Evolutionary conservation across 2,797 vertebrate species (phyloP), one percentile per base, ranked within the genome.

Genomic region (Acipenser oxyrinchus): DNA sequence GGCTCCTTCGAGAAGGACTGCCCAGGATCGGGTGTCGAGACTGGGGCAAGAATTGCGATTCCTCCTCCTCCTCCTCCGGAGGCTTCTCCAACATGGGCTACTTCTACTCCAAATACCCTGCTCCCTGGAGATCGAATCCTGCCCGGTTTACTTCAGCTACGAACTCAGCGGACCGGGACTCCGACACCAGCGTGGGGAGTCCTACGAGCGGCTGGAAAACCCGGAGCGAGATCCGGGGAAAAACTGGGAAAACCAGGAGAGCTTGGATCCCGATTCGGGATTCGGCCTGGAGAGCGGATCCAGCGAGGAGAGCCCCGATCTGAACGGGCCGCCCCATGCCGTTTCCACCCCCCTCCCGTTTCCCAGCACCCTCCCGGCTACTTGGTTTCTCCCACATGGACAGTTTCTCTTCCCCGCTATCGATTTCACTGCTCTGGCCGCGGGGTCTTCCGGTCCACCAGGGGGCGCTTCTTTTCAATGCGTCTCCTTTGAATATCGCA

Each of bases 61-160:
- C 69, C 8, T 79, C 81, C 62, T 69, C 81, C 62, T 69, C 23
- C 23, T 55, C 52, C 9, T 55, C 52, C 6, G 9, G 3, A 3
- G 52, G 66, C 66, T 86, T 81, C 71, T 81, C 75, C 64, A 86
- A 87, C 68, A 80, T 80, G 48, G 82, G 58, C 37, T 85, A 85
- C 73, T 77, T 85, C 23, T 62, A 79, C 72, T 62, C 51, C 63
- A 61, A 65, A 65, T 70, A 68, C 48, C 2, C 70, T 8, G 71
- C 2, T 6, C 8, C 0, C 75, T 74, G 6, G 72, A 70, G 12
- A 77, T 83, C 65, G 63, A 75, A 15, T 70, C 79, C 12, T 82
- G 83, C 11, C 65, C 53, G 0, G 1, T 13, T 1, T 76, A 86
- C 10, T 68, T 73, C 5, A 82, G 83, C 1, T 83, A 81, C 1